Conservation (phyloP, 2,888 invertebrate species). For the Teinopalpus imperialis region DNA sequence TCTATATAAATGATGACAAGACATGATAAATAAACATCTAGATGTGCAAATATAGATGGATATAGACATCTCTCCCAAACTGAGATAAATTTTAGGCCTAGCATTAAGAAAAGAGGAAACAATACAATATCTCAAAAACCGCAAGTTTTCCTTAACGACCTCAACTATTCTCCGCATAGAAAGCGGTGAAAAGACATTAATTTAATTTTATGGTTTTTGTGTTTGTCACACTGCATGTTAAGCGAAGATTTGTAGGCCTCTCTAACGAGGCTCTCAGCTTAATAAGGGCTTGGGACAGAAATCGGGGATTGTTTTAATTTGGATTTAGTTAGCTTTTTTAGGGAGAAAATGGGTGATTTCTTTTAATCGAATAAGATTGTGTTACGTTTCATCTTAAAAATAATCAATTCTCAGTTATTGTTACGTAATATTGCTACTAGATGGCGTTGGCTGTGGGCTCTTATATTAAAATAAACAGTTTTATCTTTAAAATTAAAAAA, state of each 20-base stretch:
- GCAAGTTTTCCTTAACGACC: constrained; percentile 61
- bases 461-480: no score
- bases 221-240: constrained; percentile 75
- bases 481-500: no score
- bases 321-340: no score
- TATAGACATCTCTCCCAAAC: not conserved
- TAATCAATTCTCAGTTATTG: not conserved
- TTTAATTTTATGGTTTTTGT: constrained; percentile 82
- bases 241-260: constrained; percentile 70
- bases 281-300: constrained; percentile 47
- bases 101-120: constrained; percentile 23
- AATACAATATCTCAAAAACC: constrained; percentile 36
- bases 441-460: constrained; percentile 7
- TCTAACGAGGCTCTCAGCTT: constrained; percentile 61
- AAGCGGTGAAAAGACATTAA: constrained; percentile 69
- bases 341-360: constrained; percentile 7
- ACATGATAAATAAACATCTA: no score
- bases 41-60: not conserved
- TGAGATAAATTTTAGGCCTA: constrained; percentile 8
- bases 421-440: not conserved
- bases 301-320: constrained; percentile 25
- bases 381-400: not conserved
- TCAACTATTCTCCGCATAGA: constrained; percentile 50
- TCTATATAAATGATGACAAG: no score
- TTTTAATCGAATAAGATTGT: not conserved